Evolutionary conservation across 1,140 invertebrate species (phyloP).

Genomic region (Hylaeus volcanicus): DNA sequence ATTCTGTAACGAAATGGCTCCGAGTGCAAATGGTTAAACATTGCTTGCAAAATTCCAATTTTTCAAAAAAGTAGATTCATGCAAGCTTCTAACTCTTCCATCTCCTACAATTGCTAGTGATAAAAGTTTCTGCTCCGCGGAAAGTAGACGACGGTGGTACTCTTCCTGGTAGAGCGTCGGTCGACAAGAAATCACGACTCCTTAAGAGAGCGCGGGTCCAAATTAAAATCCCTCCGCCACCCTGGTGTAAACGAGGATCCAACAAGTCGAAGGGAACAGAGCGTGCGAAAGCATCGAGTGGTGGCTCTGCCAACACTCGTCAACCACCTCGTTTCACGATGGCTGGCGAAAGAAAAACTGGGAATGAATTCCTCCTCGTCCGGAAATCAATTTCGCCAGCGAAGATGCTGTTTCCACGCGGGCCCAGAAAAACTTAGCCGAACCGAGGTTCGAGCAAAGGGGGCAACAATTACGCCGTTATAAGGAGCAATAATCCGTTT

Average conservation of each 20-base stretch:
- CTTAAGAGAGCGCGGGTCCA: too few relatives aligned
- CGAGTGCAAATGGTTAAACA: too few relatives aligned
- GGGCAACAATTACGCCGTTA: background rate
- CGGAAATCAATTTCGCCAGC: constrained; percentile 3
- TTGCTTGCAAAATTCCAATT: too few relatives aligned
- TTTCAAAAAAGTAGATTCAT: too few relatives aligned
- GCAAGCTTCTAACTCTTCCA: too few relatives aligned
- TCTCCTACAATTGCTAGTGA: too few relatives aligned
- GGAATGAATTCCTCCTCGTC: constrained; percentile 13
- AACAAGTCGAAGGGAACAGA: background rate
- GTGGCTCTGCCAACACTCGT: background rate
- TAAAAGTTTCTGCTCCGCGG: too few relatives aligned
- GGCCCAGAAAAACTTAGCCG: background rate
- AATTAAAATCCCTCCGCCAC: background rate
- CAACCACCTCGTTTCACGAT: background rate
- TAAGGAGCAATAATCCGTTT: constrained; percentile 1
- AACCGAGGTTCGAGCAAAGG: background rate
- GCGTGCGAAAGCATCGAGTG: background rate
- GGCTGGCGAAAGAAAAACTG: background rate
- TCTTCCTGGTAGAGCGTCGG: too few relatives aligned
- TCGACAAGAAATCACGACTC: too few relatives aligned
- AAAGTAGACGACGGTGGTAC: too few relatives aligned
- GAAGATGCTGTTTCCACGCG: background rate
- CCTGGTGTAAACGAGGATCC: background rate
- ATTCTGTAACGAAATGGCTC: too few relatives aligned